These are phyloP conservation scores for Drosophila pseudotalamancana DNA, from an alignment of 2,888 invertebrate species.

Conservation along the genomic window DNA sequence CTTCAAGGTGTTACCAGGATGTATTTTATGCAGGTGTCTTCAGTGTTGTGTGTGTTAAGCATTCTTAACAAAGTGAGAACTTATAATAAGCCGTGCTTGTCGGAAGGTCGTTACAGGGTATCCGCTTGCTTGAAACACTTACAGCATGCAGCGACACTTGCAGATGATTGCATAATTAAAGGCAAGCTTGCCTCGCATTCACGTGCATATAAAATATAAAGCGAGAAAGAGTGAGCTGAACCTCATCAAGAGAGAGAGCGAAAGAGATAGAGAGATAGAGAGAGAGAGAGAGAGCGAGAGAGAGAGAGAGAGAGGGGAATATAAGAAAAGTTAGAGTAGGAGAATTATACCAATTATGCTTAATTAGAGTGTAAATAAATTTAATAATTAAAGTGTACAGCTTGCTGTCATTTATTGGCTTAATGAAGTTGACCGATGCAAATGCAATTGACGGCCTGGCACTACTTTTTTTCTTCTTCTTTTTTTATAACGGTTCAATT, in stretches of 20 bases:
- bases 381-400: conserved; percentile 59
- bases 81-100: too few species aligned
- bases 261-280: conserved; percentile 1
- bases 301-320: not conserved
- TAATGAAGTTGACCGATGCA: conserved; percentile 70
- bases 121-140: not conserved
- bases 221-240: not conserved
- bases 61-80: too few species aligned
- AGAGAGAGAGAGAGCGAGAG: not conserved
- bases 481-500: conserved; percentile 31
- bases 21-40: too few species aligned
- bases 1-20: too few species aligned
- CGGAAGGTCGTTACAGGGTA: not conserved
- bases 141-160: conserved; percentile 37
- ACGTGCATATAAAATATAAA: conserved; percentile 7
- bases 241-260: not conserved
- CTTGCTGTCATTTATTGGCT: conserved; percentile 50
- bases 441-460: conserved; percentile 16
- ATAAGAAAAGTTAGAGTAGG: too few species aligned
- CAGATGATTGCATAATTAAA: conserved; percentile 54
- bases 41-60: too few species aligned
- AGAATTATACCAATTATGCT: conserved; percentile 55
- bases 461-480: not conserved
- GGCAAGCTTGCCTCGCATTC: conserved; percentile 14
- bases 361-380: conserved; percentile 62